phyloP scores from a whole-genome alignment of 2,113 vertebrate genomes.

The Vombatus ursinus region DNA sequence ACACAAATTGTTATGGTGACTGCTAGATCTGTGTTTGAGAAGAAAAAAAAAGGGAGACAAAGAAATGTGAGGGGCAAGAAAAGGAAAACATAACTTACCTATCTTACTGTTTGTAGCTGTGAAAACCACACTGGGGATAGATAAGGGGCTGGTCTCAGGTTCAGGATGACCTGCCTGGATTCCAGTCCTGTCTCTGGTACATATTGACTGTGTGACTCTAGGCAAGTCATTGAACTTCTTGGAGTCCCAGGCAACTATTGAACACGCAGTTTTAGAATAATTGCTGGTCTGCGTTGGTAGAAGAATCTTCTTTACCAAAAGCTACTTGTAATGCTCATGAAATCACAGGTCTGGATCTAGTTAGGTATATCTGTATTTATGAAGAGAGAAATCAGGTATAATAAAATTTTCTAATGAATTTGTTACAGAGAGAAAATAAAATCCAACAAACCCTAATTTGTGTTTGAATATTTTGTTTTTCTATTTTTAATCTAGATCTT shows the following conservation, averaged over 20 bases:
- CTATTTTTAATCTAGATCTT: not conserved
- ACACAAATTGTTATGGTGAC: constrained; percentile 85
- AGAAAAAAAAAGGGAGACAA: constrained; percentile 79
- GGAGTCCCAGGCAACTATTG: not conserved
- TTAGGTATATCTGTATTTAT: not conserved
- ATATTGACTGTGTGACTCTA: not conserved
- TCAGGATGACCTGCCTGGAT: not conserved
- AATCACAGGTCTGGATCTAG: not conserved
- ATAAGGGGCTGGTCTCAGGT: not conserved
- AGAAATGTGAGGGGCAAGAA: constrained; percentile 72
- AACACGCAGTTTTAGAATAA: not conserved
- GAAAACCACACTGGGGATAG: not conserved
- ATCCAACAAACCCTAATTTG: constrained; percentile 51
- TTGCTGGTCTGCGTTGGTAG: not conserved
- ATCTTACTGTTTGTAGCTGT: rapidly evolving
- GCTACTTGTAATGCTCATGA: not conserved
- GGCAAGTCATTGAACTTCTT: not conserved
- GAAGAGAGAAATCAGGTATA: not conserved
- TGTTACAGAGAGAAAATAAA: constrained; percentile 41
- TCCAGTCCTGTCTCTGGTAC: not conserved
- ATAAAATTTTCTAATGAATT: constrained; percentile 71
- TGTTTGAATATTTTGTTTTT: constrained; percentile 15
- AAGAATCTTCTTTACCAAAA: not conserved
- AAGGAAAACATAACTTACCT: constrained; percentile 67
- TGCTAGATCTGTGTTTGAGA: constrained; percentile 90